Conservation (phyloP, 2,113 vertebrate genomes). For the Aegithalos caudatus region DNA sequence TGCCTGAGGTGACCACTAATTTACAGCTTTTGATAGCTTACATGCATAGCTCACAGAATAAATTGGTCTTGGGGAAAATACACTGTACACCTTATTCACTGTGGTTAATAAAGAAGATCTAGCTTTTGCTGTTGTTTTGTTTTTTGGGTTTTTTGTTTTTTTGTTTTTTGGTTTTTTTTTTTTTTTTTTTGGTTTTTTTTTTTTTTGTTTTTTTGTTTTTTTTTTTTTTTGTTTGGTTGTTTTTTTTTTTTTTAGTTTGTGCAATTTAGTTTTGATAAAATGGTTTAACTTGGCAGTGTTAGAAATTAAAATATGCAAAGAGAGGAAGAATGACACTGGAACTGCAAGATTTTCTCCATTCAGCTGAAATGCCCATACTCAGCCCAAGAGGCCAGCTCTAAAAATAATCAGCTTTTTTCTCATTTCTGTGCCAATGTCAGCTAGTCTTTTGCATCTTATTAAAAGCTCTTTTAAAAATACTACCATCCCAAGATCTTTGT, state of each 20-base stretch:
- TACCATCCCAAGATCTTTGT: background rate
- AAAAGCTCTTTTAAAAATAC: background rate
- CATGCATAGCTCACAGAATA: conserved; percentile 35
- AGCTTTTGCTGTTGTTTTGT: background rate
- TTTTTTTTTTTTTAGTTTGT: background rate
- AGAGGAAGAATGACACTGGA: background rate
- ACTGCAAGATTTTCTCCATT: background rate
- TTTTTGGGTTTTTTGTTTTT: too few relatives aligned
- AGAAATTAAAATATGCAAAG: background rate
- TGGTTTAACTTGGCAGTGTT: background rate
- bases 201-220: too few relatives aligned
- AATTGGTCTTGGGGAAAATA: conserved; percentile 42
- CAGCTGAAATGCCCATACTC: background rate
- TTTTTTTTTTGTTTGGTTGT: too few relatives aligned
- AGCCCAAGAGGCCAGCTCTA: background rate
- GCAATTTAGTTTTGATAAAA: background rate
- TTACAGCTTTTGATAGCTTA: conserved; percentile 65
- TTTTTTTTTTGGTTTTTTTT: too few relatives aligned
- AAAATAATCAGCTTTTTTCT: background rate
- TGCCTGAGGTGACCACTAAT: conserved; percentile 68
- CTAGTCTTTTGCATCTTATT: background rate
- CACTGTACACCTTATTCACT: background rate
- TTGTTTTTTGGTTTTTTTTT: too few relatives aligned
- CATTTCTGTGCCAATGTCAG: background rate
- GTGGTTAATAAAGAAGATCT: background rate